Percentiles rank a stretch among this genome's conserved stretches.
Conservation (phyloP, 1,140 invertebrate genomes). For the Frieseomelitta varia region DNA sequence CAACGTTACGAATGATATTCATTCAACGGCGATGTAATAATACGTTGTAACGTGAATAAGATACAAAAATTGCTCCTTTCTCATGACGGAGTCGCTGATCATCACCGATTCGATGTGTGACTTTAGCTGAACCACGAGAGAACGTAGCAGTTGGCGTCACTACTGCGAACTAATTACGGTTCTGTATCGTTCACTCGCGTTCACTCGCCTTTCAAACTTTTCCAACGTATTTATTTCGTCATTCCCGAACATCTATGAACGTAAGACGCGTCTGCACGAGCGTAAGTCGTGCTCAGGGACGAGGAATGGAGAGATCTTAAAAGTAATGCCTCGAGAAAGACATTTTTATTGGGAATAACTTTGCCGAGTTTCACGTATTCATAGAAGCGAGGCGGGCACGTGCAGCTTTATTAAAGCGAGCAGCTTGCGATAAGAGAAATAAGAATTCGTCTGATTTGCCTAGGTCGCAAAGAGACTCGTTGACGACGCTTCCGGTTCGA, state of each 20-base stretch:
- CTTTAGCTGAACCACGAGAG: no score
- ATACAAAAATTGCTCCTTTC: not conserved
- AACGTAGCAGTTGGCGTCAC: not conserved
- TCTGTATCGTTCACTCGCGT: no score
- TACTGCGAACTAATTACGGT: not conserved
- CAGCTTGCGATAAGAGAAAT: constrained; percentile 42
- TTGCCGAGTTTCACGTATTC: constrained; percentile 53
- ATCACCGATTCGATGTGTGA: no score
- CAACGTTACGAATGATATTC: not conserved
- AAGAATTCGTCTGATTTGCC: constrained; percentile 42
- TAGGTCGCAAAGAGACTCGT: constrained; percentile 4
- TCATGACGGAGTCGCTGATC: no score
- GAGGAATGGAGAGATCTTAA: constrained; percentile 41
- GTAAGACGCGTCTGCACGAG: constrained; percentile 26
- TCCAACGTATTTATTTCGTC: constrained; percentile 32
- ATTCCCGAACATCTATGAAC: constrained; percentile 37
- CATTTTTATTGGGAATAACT: constrained; percentile 61
- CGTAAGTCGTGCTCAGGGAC: constrained; percentile 18
- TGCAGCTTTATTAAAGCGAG: constrained; percentile 56
- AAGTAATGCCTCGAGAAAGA: constrained; percentile 59
- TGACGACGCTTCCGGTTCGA: not conserved
- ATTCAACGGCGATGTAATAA: not conserved
- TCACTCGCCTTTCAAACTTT: not conserved
- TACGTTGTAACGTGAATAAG: not conserved
- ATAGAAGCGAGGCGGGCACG: constrained; percentile 46